phyloP scores from a whole-genome alignment of 2,888 invertebrate genomes.

The Bugula neritina region DNA sequence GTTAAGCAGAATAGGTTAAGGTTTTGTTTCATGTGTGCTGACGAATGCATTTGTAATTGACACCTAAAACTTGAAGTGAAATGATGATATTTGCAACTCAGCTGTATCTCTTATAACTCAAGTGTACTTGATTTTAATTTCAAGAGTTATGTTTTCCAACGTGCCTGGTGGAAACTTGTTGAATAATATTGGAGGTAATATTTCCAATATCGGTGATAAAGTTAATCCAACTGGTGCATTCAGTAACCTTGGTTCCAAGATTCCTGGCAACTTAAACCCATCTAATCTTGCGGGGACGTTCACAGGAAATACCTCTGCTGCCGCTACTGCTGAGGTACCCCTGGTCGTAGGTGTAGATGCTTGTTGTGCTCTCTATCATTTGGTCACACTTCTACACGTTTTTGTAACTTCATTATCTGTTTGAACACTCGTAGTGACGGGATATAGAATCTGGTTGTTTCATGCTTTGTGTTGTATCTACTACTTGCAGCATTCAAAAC shows the following conservation, averaged over 20 bases:
- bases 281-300: constrained; percentile 6
- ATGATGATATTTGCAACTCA: too few relatives aligned
- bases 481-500: too few relatives aligned
- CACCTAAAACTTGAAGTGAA: too few relatives aligned
- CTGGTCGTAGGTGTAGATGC: background rate
- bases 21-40: too few relatives aligned
- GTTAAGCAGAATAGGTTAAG: too few relatives aligned
- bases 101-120: background rate
- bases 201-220: constrained; percentile 15
- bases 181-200: constrained; percentile 18
- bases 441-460: too few relatives aligned
- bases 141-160: constrained; percentile 1
- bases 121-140: background rate
- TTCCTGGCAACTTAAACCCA: constrained; percentile 22
- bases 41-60: too few relatives aligned
- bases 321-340: constrained; percentile 2
- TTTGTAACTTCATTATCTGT: too few relatives aligned
- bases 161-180: constrained; percentile 15
- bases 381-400: too few relatives aligned
- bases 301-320: background rate
- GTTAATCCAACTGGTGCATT: constrained; percentile 11
- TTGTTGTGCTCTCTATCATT: background rate
- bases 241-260: constrained; percentile 15
- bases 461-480: too few relatives aligned
- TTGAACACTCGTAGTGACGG: too few relatives aligned